Evolutionary conservation across 2,797 vertebrate species (phyloP), one percentile per base, ranked within the genome.

Genomic region (Tachyglossus aculeatus): DNA sequence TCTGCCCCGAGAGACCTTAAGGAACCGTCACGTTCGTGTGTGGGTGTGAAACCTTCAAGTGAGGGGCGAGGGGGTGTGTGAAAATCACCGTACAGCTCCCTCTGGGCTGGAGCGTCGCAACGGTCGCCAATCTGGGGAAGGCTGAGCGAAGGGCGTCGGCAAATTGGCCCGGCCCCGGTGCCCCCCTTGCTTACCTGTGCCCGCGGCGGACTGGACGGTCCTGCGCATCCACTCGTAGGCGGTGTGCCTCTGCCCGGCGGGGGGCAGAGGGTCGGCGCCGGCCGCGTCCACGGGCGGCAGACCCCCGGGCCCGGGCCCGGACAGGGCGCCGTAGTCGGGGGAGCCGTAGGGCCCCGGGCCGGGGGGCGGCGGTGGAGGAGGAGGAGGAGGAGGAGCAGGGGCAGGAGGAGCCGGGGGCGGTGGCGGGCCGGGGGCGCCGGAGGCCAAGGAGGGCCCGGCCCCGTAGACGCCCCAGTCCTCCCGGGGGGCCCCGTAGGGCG

Each of bases 171-270:
- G n/a, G 57, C 39, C 25, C 21, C 6, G 36, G 2, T 67, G 61
- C 15, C 21, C n/a, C n/a, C n/a, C n/a, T n/a, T 9, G 9, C 94
- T 94, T 85, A 96, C 95, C 96, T 37, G 95, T n/a, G n/a, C n/a
- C 93, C 18, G 93, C 86, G 29, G 94, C 96, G 1, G 94, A 91
- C 74, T 96, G 96, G 33, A 93, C 94, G 0, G 95, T 96, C 94
- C 96, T 98, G 75, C 94, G 95, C 96, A 97, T 97, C 96, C 96
- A 98, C 78, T 97, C 95, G 21, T 95, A 98, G 9, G 96, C 96
- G 87, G 94, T 93, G 88, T 95, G 95, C 75, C 94, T 91, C 87
- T 96, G 96, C 81, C 91, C 93, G 50, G 91, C 94, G 19, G 96
- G 95, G 39, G 96, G 96, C 65, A 93, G 85, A 44, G 94, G 94